Base-by-base conservation (phyloP, 2,113 vertebrate species). In the Herpailurus yagouaroundi region DNA sequence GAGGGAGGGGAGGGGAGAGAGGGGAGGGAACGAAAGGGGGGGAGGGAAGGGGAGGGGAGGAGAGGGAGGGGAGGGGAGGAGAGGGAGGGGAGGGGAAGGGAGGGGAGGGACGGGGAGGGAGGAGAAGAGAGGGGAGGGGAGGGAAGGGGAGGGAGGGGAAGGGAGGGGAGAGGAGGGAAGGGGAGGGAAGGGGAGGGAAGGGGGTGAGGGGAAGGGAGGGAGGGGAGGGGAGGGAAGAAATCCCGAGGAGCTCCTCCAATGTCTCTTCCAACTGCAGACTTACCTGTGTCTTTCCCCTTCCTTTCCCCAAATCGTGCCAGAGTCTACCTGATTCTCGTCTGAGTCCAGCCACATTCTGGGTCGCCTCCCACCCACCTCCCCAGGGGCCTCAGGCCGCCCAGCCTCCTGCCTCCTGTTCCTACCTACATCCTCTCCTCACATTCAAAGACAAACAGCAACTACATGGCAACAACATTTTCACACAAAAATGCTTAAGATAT, bases 41-140 rank as follows among this genome's bases (percentile, higher is more conserved):
- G n/a, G n/a, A n/a, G n/a, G n/a, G n/a, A n/a, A n/a, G n/a, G n/a
- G 15, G 15, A 52, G 4, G 4, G 4, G 3, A 52, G 3, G 14
- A 1, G 4, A 3, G 15, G 14, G 4, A 5, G 1, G 15, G 4
- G 14, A 16, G 4, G 15, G 15, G 15, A 16, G 4, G 52, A 4
- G 0, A 16, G 0, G 52, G 14, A 1, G 5, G 14, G 52, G 15
- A 1, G 4, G 15, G 15, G 4, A 4, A 16, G 14, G 50, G 52
- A 4, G 2, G 19, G 19, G 55, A 57, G 1, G 19, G 2, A 19
- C 8, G 0, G 6, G 7, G 19, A 57, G 19, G 5, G 19, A 0
- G 1, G 55, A 1, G 55, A 41, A 1, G 41, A 3, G 36, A 36
- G 36, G 36, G 36, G 3, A n/a, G n/a, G 19, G 19, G 55, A 21